Evolutionary conservation across 2,113 vertebrate genomes (phyloP).

Genomic region (Sinosuthora webbiana): DNA sequence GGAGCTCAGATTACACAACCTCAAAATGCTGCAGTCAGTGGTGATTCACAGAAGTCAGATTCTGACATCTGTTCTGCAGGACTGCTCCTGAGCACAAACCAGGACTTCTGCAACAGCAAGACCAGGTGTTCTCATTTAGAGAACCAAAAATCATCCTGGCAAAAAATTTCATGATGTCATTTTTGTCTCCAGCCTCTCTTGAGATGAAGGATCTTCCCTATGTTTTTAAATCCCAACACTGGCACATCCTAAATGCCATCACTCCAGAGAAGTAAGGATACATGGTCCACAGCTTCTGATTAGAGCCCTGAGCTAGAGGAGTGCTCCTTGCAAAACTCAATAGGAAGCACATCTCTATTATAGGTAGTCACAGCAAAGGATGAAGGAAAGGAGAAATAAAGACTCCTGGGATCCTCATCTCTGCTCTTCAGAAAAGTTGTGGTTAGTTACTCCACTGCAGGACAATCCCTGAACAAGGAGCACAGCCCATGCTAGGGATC

Average conservation of each 20-base stretch:
- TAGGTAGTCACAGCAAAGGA: neutral
- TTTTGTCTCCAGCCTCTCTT: neutral
- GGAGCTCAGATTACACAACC: neutral
- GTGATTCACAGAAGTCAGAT: neutral
- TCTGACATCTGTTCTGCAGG: constrained; percentile 15
- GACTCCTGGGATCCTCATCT: neutral
- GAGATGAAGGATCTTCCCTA: neutral
- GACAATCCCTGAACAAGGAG: neutral
- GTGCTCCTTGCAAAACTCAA: neutral
- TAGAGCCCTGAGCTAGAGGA: neutral
- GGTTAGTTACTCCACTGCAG: neutral
- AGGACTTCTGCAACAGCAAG: neutral
- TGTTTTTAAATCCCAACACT: neutral
- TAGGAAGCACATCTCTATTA: neutral
- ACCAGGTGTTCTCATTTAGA: neutral
- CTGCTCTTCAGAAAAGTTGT: neutral
- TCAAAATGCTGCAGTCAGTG: neutral
- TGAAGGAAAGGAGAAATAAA: neutral
- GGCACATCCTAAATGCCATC: neutral
- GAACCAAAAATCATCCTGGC: neutral
- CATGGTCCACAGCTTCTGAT: neutral
- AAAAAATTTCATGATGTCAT: neutral
- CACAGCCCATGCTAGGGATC: neutral
- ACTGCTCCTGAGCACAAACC: neutral
- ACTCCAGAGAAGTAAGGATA: neutral